These are phyloP conservation scores for Drosophila kambysellisi DNA, from an alignment of 2,888 invertebrate genomes.

Conservation along the genomic window DNA sequence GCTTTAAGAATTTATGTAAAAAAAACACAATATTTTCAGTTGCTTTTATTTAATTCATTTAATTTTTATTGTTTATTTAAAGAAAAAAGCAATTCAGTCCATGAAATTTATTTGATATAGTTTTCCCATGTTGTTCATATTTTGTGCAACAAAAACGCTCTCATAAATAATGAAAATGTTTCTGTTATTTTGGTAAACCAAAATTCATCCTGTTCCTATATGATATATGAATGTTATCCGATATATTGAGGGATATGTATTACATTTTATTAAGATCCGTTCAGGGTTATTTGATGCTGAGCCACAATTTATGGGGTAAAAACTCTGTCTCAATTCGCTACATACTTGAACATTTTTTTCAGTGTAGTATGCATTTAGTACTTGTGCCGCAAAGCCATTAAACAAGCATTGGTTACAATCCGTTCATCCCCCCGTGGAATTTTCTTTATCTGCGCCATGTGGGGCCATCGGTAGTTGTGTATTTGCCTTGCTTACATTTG, in stretches of 20 bases:
- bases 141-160: background rate
- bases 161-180: background rate
- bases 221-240: no score
- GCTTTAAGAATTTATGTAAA: background rate
- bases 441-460: slow-evolving; percentile 25
- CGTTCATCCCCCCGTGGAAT: background rate
- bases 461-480: slow-evolving; percentile 39
- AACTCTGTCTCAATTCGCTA: background rate
- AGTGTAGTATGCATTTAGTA: background rate
- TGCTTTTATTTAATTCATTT: background rate
- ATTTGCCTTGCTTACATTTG: slow-evolving; percentile 24
- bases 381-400: background rate
- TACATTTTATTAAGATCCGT: background rate
- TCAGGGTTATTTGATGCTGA: background rate
- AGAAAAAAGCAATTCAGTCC: background rate
- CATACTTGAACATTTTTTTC: background rate
- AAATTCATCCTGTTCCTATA: background rate
- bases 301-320: accelerated
- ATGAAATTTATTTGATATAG: background rate
- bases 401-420: slow-evolving; percentile 1
- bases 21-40: background rate
- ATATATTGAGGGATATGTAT: background rate
- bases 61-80: background rate
- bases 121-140: background rate
- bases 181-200: background rate